Evolutionary conservation across 2,797 vertebrate genomes (phyloP), one percentile per base, ranked within the genome.

Genomic region (Pseudocheirus occidentalis): DNA sequence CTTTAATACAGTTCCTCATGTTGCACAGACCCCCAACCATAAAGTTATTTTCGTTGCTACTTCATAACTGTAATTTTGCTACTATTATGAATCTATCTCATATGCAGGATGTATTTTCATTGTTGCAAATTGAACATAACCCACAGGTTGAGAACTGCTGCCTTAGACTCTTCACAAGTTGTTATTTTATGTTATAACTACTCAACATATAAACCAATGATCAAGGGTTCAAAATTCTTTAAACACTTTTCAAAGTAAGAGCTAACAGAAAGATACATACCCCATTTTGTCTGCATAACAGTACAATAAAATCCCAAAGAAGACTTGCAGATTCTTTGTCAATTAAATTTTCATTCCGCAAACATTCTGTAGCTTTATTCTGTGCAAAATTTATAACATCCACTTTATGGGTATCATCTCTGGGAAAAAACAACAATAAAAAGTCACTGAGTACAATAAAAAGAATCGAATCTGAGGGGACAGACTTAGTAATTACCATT

Each of bases 341-440:
- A 34, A 99, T 98, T 95, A 99, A 98, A 95, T 97, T 98, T 94
- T 99, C 99, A 1, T 99, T 99, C 93, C 99, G 99, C 50, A 99
- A 98, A 98, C 99, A 99, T 94, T 99, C 99, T 53, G 99, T 96
- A 28, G 99, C 99, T 98, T 99, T 99, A 98, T 99, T 99, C 97
- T 99, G 99, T 95, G 99, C 99, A 98, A 99, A 99, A 97, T 99
- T 99, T 95, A 99, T 99, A 87, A 99, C 99, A 11, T 99, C 99
- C 97, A 99, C 99, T 98, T 99, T 99, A 96, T 99, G 99, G n/a
- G 99, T 99, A 94, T 99, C 99, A 95, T 99, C 99, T 96, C 99
- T 99, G 98, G 28, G 66, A 93, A 89, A 87, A 29, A 87, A 14
- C 0, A 73, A 87, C 21, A 87, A 87, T 27, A 87, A 81, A 93